Evolutionary conservation across 2,888 invertebrate species (phyloP), one percentile per base, ranked within the genome.

Genomic region (Leptopilina syphax): DNA sequence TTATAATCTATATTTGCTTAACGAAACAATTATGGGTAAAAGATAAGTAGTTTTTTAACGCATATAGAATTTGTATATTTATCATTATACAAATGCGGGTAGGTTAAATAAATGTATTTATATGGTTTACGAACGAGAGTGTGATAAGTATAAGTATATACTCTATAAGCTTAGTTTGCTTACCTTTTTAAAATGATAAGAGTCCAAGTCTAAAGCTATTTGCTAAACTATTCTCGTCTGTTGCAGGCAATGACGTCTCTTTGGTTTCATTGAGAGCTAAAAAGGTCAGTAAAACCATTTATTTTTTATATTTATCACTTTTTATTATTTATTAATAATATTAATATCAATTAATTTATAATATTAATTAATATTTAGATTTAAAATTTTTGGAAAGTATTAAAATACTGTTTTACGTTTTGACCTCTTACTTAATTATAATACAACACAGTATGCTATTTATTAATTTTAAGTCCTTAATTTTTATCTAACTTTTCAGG

Each of bases 21-120:
- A 70, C 10, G 50, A 27, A 12, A 70, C 54, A 70, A 47, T 57
- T 57, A 54, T 34, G 50, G 50, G 57, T n/a, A 73, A 73, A 73
- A 8, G 73, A 27, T 57, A 41, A 73, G 57, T 70, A 41, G 27
- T 73, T 41, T 57, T 73, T 73, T 54, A 73, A 73, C 57, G 54
- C 24, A 4, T 4, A 34, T 34, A 34, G 12, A 13, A 12, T 70
- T 12, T 10, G 54, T 34, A 34, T 34, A 24, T 78, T 78, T 78
- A 78, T 78, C 78, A 18, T 77, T 67, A 8, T 44, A 44, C 44
- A 44, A 8, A 86, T 87, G 86, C 86, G 87, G 87, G 87, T 79
- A 81, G 80, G 83, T 84, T 85, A 86, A 86, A 85, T 85, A 84
- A 34, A 81, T 76, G 79, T 34, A 73, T 73, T 27, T 57, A 68